Conservation (phyloP, 2,797 vertebrate species). For the Peromyscus attwateri region DNA sequence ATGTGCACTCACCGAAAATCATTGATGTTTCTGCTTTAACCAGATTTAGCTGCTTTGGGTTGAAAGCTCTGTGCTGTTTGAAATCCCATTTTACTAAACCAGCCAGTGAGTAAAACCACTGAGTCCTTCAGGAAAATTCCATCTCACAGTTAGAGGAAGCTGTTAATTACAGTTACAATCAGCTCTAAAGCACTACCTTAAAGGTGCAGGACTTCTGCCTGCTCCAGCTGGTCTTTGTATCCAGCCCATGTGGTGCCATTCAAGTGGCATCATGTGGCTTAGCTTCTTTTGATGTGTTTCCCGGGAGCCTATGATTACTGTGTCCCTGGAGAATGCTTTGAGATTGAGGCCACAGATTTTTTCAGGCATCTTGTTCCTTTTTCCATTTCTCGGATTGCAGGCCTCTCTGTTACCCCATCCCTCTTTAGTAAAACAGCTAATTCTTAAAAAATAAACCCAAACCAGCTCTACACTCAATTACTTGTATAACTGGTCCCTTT, state of each 20-base stretch:
- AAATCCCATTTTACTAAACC: constrained; percentile 86
- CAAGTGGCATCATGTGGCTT: constrained; percentile 70
- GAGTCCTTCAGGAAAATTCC: constrained; percentile 85
- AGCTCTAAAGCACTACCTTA: constrained; percentile 77
- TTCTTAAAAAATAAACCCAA: constrained; percentile 71
- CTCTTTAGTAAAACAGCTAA: constrained; percentile 67
- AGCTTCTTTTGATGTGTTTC: constrained; percentile 77
- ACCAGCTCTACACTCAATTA: constrained; percentile 60
- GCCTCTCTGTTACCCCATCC: neutral
- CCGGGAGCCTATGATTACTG: constrained; percentile 80
- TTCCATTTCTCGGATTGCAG: constrained; percentile 66
- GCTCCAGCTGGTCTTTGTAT: constrained; percentile 72
- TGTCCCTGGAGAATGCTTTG: constrained; percentile 76
- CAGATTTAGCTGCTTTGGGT: constrained; percentile 86
- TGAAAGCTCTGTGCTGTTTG: constrained; percentile 84
- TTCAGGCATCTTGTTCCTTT: constrained; percentile 76
- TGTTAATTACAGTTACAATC: constrained; percentile 86
- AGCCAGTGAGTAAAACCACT: constrained; percentile 84
- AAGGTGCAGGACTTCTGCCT: constrained; percentile 69
- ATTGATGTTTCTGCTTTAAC: constrained; percentile 87
- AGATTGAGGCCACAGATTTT: constrained; percentile 76
- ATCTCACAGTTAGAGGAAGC: constrained; percentile 73
- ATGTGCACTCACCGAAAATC: constrained; percentile 85
- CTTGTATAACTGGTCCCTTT: constrained; percentile 74
- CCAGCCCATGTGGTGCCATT: constrained; percentile 74